A percentile compares a stretch with the other conserved stretches of the same genome.
Conservation (phyloP, 2,113 vertebrate genomes). For the Triplophysa rosa region DNA sequence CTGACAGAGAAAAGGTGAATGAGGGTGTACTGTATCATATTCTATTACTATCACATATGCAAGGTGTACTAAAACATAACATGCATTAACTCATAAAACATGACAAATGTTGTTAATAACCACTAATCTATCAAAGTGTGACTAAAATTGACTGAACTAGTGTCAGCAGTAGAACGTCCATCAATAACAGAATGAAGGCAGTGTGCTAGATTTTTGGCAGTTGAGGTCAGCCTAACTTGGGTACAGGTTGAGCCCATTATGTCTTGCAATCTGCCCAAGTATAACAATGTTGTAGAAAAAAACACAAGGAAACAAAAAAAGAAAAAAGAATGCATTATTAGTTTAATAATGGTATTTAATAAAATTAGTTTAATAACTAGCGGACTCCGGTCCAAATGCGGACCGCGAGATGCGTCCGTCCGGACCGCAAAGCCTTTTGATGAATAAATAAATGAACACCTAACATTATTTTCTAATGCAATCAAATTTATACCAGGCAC, state of each 20-base stretch:
- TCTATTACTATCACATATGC: too few species aligned
- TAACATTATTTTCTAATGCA: too few species aligned
- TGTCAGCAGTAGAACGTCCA: neutral
- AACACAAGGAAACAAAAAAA: too few species aligned
- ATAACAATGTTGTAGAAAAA: too few species aligned
- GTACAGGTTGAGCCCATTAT: neutral
- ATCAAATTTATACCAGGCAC: too few species aligned
- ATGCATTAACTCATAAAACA: neutral
- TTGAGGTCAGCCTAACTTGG: neutral
- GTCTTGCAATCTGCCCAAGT: neutral
- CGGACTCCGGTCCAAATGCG: too few species aligned
- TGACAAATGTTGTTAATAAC: neutral
- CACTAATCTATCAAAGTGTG: neutral
- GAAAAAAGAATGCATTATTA: too few species aligned
- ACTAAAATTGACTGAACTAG: neutral
- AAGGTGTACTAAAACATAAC: neutral
- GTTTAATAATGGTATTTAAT: too few species aligned
- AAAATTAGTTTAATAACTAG: too few species aligned
- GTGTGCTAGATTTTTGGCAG: neutral
- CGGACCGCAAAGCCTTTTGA: too few species aligned
- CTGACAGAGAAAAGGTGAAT: neutral
- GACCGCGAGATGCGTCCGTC: too few species aligned
- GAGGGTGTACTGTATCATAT: neutral
- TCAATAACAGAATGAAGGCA: neutral
- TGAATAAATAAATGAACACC: too few species aligned